Evolutionary conservation across 2,113 vertebrate genomes (phyloP), one percentile per base, ranked within the genome.

Genomic region (Oncorhynchus gorbuscha): DNA sequence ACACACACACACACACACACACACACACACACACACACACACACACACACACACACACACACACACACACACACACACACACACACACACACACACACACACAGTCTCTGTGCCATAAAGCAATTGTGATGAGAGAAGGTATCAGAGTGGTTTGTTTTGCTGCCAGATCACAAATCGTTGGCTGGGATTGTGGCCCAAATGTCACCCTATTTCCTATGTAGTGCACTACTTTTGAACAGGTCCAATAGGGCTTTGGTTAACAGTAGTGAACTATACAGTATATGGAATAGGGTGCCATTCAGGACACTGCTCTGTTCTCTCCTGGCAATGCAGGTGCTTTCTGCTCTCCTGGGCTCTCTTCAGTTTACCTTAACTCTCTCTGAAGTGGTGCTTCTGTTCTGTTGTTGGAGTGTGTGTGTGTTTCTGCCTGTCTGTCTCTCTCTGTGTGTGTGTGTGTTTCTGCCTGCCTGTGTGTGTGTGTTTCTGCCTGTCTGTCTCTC

Each of bases 181-280:
- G 5, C 39, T 75, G 74, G 9, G 39, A 45, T 45, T 45, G 66
- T 69, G 72, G n/a, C 9, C 39, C 39, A 45, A 45, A 45, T 45
- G 39, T 9, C 39, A 45, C 39, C 39, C 61, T 77, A 66, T 77
- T 48, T 69, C 71, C 55, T 2, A 6, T 73, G 79, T 79, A 76
- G 74, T 76, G 81, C 76, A 59, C 66, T 67, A 62, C 65, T 45
- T 45, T 11, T 45, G 39, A 39, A 39, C 39, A 45, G 8, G 39
- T 12, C 39, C 39, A 9, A 45, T 45, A 45, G 39, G 39, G 39
- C 39, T 45, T 9, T 45, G 39, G 39, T 45, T 12, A 78, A 80
- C 84, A 89, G 55, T 83, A 76, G 70, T 80, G 67, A 82, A 72
- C 82, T 83, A 75, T 84, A 75, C 81, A 70, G 79, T 45, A 11